Evolutionary conservation across 2,888 invertebrate species (phyloP).

Genomic region (Eupithecia tripunctaria): DNA sequence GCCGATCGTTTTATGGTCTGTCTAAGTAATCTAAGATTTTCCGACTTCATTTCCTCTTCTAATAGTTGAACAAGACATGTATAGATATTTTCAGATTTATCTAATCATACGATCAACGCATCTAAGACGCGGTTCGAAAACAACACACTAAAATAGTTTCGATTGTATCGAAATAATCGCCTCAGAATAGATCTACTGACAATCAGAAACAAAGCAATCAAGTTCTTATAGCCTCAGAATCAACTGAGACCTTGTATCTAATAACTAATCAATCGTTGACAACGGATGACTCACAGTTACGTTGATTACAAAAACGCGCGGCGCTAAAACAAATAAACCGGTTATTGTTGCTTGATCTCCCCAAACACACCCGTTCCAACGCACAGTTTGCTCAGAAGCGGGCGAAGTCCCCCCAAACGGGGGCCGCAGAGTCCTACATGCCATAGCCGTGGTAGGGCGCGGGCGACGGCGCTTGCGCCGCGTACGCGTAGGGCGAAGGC

Average conservation of each 20-base stretch:
- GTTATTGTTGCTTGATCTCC: slow-evolving; percentile 3
- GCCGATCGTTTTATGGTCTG: not conserved
- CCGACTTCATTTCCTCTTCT: not conserved
- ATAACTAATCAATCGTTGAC: not conserved
- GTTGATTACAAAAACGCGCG: not conserved
- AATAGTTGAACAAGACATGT: not conserved
- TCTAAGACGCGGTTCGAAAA: not conserved
- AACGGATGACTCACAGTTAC: not conserved
- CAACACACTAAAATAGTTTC: not conserved
- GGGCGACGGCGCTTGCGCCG: slow-evolving; percentile 81
- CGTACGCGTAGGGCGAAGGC: slow-evolving; percentile 81
- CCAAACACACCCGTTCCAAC: slow-evolving; percentile 12
- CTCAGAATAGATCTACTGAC: not conserved
- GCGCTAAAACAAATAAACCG: not conserved
- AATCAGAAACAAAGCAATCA: not conserved
- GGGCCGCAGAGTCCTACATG: slow-evolving; percentile 73
- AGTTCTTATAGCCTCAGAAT: not conserved
- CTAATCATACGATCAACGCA: not conserved
- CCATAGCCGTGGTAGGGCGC: slow-evolving; percentile 84
- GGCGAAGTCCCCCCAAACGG: slow-evolving; percentile 52
- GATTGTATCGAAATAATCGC: not conserved
- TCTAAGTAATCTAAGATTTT: not conserved
- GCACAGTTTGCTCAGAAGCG: slow-evolving; percentile 49
- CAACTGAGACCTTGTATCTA: not conserved
- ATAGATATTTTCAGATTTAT: not conserved